phyloP scores from a whole-genome alignment of 2,113 vertebrate species.

The Toxotes jaculatrix region DNA sequence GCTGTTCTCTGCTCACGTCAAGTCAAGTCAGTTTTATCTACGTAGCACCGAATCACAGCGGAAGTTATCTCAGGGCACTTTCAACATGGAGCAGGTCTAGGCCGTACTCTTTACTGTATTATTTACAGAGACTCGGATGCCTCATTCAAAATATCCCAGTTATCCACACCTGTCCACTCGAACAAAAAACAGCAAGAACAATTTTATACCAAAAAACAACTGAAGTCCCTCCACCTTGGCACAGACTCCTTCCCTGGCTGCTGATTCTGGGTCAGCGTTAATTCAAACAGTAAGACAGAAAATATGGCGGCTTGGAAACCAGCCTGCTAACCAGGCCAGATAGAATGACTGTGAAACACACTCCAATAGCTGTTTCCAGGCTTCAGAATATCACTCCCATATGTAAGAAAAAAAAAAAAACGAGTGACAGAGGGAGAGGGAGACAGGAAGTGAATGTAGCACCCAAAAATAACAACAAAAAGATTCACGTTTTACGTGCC shows the following conservation, averaged over 20 bases:
- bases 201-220: neutral
- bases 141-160: neutral
- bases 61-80: neutral
- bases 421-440: slow-evolving; percentile 18
- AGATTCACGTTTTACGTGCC: neutral
- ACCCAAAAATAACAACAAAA: slow-evolving; percentile 71
- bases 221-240: slow-evolving; percentile 45
- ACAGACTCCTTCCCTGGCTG: slow-evolving; percentile 38
- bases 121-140: slow-evolving; percentile 16
- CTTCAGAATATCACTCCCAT: slow-evolving; percentile 65
- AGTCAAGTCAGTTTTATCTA: neutral
- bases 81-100: neutral
- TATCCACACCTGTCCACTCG: neutral
- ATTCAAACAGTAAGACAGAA: slow-evolving; percentile 70
- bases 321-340: slow-evolving; percentile 56
- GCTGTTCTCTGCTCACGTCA: slow-evolving; percentile 3
- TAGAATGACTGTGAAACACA: slow-evolving; percentile 64
- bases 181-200: neutral
- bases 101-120: neutral
- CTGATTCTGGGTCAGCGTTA: slow-evolving; percentile 68
- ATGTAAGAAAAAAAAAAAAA: slow-evolving; percentile 50
- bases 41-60: neutral
- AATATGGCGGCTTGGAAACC: slow-evolving; percentile 58
- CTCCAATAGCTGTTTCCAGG: slow-evolving; percentile 49
- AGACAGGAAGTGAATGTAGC: slow-evolving; percentile 27